phyloP scores from a whole-genome alignment of 2,888 invertebrate species.

The Panzeria rudis region DNA sequence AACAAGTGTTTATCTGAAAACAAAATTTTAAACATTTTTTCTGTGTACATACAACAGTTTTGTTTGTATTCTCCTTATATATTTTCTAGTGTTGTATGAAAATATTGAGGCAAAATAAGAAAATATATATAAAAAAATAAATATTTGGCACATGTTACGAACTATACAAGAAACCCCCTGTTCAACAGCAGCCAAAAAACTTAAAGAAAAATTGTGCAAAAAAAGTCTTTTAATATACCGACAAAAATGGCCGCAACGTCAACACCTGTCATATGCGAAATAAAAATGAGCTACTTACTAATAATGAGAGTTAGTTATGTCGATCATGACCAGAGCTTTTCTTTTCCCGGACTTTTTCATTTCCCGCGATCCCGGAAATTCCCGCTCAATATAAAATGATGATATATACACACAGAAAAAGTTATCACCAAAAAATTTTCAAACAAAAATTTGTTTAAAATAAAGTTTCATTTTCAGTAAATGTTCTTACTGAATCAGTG shows the following conservation, averaged over 20 bases:
- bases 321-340: background rate
- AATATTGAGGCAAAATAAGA: conserved; percentile 1
- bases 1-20: no score
- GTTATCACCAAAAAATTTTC: no score
- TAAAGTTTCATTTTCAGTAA: no score
- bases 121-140: conserved; percentile 10
- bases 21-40: no score
- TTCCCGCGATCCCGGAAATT: no score
- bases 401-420: no score
- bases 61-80: background rate
- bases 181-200: conserved; percentile 35
- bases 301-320: no score
- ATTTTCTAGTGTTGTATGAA: conserved; percentile 18
- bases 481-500: no score
- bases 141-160: conserved; percentile 63
- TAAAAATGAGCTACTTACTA: conserved; percentile 15
- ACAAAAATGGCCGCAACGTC: conserved; percentile 32
- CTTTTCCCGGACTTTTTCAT: no score
- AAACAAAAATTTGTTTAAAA: no score
- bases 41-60: background rate
- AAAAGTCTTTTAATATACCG: conserved; percentile 28
- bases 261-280: conserved; percentile 16
- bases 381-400: no score
- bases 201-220: conserved; percentile 35
- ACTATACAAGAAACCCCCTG: conserved; percentile 33